These are phyloP conservation scores for Sarcophaga carnaria DNA, from an alignment of 2,888 invertebrate genomes.

Conservation along the genomic window DNA sequence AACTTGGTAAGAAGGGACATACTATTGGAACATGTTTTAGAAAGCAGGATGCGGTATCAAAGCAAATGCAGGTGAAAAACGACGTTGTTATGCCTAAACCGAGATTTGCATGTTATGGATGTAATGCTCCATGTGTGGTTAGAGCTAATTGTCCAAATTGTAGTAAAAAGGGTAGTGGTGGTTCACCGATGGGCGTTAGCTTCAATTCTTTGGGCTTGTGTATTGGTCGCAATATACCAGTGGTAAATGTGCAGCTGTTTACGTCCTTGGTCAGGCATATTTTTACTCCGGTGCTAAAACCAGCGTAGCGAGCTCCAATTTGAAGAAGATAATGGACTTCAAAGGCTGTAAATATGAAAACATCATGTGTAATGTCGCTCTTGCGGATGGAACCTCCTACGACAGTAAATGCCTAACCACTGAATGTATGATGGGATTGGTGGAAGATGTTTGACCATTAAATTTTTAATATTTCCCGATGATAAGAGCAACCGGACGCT, in stretches of 20 bases:
- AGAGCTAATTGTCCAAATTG: conserved; percentile 59
- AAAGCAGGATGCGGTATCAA: not conserved
- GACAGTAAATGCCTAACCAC: conserved; percentile 49
- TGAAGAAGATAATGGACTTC: conserved; percentile 58
- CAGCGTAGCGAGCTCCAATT: conserved; percentile 65
- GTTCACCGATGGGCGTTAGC: conserved; percentile 24
- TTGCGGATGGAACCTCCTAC: conserved; percentile 54
- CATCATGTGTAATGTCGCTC: conserved; percentile 25
- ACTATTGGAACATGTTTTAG: not conserved
- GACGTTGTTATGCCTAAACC: not conserved
- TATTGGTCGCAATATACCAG: conserved; percentile 32
- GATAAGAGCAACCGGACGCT: conserved; percentile 58
- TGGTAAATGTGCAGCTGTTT: conserved; percentile 53
- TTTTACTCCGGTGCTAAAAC: conserved; percentile 65
- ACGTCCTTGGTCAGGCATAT: conserved; percentile 63
- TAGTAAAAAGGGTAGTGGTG: conserved; percentile 21
- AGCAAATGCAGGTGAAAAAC: not conserved
- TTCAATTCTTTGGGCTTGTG: conserved; percentile 38
- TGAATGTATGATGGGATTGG: conserved; percentile 57
- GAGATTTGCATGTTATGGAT: conserved; percentile 31
- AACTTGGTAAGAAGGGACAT: too few species aligned
- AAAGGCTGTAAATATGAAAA: conserved; percentile 48
- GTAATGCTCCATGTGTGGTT: not conserved
- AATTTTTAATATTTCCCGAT: conserved; percentile 63
- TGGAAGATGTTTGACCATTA: conserved; percentile 56